These are phyloP conservation scores for Acanthosoma haemorrhoidale DNA, from an alignment of 2,888 invertebrate genomes.

Conservation along the genomic window DNA sequence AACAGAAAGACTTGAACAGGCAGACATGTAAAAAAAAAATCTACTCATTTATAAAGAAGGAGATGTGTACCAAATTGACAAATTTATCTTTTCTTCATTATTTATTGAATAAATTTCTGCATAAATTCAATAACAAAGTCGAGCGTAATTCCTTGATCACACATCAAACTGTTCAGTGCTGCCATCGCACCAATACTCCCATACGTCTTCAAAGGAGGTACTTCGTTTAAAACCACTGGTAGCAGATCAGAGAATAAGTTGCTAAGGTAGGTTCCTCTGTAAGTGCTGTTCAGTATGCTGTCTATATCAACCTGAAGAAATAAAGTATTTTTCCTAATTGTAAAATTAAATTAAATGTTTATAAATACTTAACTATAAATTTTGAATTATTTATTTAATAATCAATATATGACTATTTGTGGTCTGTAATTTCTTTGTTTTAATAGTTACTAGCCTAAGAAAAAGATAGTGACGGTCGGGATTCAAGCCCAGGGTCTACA, in stretches of 20 bases:
- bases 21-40: no score
- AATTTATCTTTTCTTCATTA: background rate
- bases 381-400: no score
- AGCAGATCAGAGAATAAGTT: background rate
- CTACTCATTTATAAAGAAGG: background rate
- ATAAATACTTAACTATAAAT: no score
- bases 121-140: conserved; percentile 18
- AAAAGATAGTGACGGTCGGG: no score
- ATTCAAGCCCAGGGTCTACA: no score
- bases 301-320: conserved; percentile 28
- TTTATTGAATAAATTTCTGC: conserved; percentile 26
- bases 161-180: conserved; percentile 4
- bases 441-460: no score
- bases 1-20: no score
- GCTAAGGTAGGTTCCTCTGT: conserved; percentile 13
- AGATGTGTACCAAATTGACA: background rate
- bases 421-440: no score
- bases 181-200: background rate
- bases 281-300: conserved; percentile 20
- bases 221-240: conserved; percentile 12
- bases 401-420: no score
- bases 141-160: conserved; percentile 15
- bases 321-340: background rate
- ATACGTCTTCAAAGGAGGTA: background rate
- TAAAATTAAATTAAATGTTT: no score